phyloP scores from a whole-genome alignment of 1,140 invertebrate genomes.

The Thereuonema tuberculata region DNA sequence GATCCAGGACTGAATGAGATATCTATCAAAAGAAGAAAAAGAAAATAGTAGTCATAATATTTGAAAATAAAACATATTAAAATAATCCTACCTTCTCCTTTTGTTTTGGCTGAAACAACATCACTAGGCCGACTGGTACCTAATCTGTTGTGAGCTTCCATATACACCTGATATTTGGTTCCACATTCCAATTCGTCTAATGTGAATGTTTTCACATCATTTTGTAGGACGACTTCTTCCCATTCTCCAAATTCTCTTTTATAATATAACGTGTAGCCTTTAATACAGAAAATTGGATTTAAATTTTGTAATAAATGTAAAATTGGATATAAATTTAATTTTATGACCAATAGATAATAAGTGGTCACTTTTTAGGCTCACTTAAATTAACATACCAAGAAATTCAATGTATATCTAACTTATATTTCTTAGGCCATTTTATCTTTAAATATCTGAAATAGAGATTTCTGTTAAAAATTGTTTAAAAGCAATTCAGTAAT shows the following conservation, averaged over 20 bases:
- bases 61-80: too few species aligned
- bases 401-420: too few species aligned
- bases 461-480: too few species aligned
- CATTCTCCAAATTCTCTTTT: slow-evolving; percentile 86
- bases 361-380: slow-evolving; percentile 12
- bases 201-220: slow-evolving; percentile 46
- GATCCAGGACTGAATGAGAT: not conserved
- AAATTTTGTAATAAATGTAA: not conserved
- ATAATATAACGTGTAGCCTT: slow-evolving; percentile 67
- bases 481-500: too few species aligned
- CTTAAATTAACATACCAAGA: not conserved
- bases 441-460: too few species aligned
- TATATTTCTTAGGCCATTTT: too few species aligned
- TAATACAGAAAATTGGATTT: not conserved
- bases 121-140: slow-evolving; percentile 34
- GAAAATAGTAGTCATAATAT: not conserved
- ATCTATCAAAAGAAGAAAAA: not conserved
- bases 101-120: slow-evolving; percentile 39
- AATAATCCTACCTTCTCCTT: slow-evolving; percentile 43
- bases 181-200: slow-evolving; percentile 76
- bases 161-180: slow-evolving; percentile 80
- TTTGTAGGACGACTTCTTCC: slow-evolving; percentile 36
- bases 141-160: slow-evolving; percentile 68
- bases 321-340: not conserved
- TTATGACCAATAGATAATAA: slow-evolving; percentile 5